phyloP scores from a whole-genome alignment of 1,140 invertebrate species.

The Nasonia giraulti region DNA sequence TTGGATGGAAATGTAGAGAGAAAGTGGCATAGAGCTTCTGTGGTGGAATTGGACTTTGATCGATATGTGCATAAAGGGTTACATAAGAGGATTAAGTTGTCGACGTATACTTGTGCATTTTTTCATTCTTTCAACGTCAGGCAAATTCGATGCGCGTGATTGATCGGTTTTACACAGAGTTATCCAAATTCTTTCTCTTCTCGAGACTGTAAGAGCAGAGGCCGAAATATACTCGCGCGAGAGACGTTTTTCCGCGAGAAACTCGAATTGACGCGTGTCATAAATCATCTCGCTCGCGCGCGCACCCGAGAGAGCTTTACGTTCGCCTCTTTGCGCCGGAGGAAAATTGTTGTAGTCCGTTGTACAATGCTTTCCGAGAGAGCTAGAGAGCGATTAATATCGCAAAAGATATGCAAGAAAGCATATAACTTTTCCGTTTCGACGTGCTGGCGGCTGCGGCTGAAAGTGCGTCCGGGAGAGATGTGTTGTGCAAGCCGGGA shows the following conservation, averaged over 20 bases:
- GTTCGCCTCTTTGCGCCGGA: constrained; percentile 12
- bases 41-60: neutral
- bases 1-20: neutral
- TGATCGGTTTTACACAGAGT: no score
- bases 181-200: no score
- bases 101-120: no score
- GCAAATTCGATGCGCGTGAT: no score
- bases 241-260: neutral
- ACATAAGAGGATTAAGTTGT: neutral
- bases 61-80: neutral
- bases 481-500: neutral
- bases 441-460: neutral
- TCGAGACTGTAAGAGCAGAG: neutral
- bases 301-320: constrained; percentile 17
- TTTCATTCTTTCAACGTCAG: no score
- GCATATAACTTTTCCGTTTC: constrained; percentile 1
- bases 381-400: constrained; percentile 13
- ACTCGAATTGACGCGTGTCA: neutral
- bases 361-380: constrained; percentile 10
- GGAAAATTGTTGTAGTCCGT: constrained; percentile 25
- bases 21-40: neutral
- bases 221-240: neutral
- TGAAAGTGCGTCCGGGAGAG: neutral
- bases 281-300: constrained; percentile 24
- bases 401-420: constrained; percentile 18